Base-by-base conservation (phyloP, 2,888 invertebrate species). In the Sminthurides aquaticus region DNA sequence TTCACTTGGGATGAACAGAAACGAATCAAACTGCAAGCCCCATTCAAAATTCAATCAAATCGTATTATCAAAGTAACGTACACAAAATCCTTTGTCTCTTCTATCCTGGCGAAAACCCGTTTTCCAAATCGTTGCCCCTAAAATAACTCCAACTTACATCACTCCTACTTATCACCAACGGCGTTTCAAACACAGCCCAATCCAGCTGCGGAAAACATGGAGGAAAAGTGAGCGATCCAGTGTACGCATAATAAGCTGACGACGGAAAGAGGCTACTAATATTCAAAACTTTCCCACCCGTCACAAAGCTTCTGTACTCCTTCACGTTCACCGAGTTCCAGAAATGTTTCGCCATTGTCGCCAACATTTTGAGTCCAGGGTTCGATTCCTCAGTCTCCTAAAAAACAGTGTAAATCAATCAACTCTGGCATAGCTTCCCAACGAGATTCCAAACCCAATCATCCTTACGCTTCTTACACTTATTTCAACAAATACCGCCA, bases 1-100 rank as follows among this genome's bases (percentile, higher is more conserved):
- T 52, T 66, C 65, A 29, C 61, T 61, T 20, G 65, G 65, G 27
- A 66, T 66, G 58, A 56, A 66, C 18, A 66, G 26, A 24, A 66
- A 66, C 1, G 56, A 5, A 22, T 61, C 60, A 28, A 26, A 66
- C 65, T 66, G 54, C 2, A 26, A 34, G n/a, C n/a, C n/a, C n/a
- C n/a, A n/a, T n/a, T n/a, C n/a, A n/a, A n/a, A n/a, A n/a, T 26
- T 5, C 8, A 57, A 24, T 26, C 24, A 15, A 15, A 57, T n/a
- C 8, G n/a, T 26, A 15, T 54, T 54, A 15, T 54, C 15, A 54
- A 15, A 18, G 20, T 18, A 8, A 54, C 11, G 20, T 54, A 18
- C 18, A 18, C 15, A 54, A 54, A 11, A 15, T 11, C 11, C 20
- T 15, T 22, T 54, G 11, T 54, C n/a, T n/a, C n/a, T n/a, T n/a